Evolutionary conservation across 2,113 vertebrate genomes (phyloP).

Genomic region (Pygoscelis antarcticus): DNA sequence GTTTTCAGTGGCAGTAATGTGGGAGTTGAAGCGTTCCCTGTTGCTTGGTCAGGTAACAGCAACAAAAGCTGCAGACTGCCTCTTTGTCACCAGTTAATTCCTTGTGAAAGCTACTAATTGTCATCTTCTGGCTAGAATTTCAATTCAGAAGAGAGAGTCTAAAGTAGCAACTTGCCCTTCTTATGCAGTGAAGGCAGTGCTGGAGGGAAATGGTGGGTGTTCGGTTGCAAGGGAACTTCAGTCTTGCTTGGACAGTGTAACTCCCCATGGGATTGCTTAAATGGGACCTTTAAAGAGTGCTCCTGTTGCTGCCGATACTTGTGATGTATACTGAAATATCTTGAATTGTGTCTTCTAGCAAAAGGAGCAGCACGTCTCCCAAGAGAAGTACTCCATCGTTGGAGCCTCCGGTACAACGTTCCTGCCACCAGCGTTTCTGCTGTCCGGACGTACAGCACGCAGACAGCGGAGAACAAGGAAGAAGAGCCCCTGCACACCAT

Average conservation of each 20-base stretch:
- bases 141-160: background rate
- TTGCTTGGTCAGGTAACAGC: background rate
- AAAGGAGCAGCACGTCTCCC: constrained; percentile 26
- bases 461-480: constrained; percentile 77
- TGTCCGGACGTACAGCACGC: constrained; percentile 78
- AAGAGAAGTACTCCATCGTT: background rate
- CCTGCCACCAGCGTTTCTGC: background rate
- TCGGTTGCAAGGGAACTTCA: background rate
- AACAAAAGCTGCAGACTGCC: background rate
- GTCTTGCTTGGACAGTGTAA: background rate
- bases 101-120: background rate
- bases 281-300: background rate
- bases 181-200: background rate
- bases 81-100: background rate
- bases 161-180: background rate
- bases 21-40: background rate
- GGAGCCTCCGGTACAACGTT: background rate
- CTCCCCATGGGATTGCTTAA: background rate
- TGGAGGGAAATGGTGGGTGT: background rate
- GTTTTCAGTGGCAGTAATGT: background rate
- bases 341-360: constrained; percentile 14
- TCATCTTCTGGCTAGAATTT: background rate
- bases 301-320: background rate
- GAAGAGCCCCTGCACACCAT: constrained; percentile 84
- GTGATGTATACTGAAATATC: background rate